phyloP scores from a whole-genome alignment of 37 sponge, comb jelly and placozoan species.

The Cliona cf. orientalis region DNA sequence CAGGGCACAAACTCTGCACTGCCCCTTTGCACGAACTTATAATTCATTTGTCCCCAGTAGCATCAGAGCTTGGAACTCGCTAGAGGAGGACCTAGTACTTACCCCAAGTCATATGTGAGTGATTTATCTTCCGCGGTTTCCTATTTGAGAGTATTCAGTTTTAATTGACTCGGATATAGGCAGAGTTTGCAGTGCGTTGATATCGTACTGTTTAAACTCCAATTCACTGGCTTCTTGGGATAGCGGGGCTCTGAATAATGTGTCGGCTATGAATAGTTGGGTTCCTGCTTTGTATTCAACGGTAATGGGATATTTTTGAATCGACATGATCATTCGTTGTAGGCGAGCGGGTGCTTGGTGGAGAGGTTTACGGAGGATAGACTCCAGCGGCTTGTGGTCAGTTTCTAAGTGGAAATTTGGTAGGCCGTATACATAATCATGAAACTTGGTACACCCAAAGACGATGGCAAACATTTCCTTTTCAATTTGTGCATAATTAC shows the following conservation, averaged over 20 bases:
- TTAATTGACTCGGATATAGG: no score
- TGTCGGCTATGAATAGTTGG: not conserved
- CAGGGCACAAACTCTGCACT: no score
- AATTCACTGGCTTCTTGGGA: not conserved
- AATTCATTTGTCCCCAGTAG: no score
- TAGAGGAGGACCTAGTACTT: no score
- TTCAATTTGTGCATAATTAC: not conserved
- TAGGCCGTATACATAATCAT: not conserved
- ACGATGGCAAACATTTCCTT: not conserved
- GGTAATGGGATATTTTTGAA: conserved; percentile 1
- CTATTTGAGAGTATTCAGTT: no score
- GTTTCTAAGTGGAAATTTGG: not conserved
- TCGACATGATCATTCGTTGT: conserved; percentile 9
- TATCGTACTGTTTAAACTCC: not conserved
- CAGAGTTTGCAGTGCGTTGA: not conserved
- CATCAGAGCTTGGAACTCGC: no score
- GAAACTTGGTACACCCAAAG: conserved; percentile 4
- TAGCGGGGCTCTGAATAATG: not conserved
- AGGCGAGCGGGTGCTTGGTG: conserved; percentile 10
- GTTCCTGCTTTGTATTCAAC: not conserved
- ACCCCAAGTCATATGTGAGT: no score
- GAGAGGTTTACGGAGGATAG: not conserved
- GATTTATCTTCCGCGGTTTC: no score
- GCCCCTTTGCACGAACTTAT: no score
- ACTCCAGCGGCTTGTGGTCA: conserved; percentile 5